Evolutionary conservation across 2,888 invertebrate genomes (phyloP).

Genomic region (Ectobius pallidus): DNA sequence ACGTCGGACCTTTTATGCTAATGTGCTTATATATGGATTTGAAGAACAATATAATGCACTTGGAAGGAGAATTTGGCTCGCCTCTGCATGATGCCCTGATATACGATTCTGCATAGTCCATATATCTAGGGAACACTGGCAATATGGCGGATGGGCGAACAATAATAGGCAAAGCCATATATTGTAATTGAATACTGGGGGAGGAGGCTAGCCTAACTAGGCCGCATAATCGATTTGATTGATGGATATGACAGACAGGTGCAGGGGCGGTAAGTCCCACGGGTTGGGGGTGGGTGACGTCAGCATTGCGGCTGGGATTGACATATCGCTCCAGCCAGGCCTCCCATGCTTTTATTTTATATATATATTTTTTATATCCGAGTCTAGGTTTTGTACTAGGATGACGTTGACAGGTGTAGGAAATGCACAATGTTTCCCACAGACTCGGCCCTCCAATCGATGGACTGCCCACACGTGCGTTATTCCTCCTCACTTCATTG

Average conservation of each 20-base stretch:
- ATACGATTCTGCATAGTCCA: not conserved
- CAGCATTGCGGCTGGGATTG: conserved; percentile 23
- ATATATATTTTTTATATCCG: not conserved
- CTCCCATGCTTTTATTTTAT: not conserved
- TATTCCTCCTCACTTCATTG: too few species aligned
- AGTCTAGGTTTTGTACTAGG: not conserved
- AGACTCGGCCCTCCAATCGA: not conserved
- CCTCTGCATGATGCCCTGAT: too few species aligned
- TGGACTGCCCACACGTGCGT: not conserved
- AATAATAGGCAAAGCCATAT: conserved; percentile 2
- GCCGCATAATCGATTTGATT: conserved; percentile 29
- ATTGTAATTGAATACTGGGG: conserved; percentile 24
- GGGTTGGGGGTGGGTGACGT: conserved; percentile 17
- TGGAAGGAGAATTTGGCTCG: too few species aligned
- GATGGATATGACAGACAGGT: conserved; percentile 25
- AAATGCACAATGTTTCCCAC: not conserved
- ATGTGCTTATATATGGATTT: too few species aligned
- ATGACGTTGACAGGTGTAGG: conserved; percentile 9
- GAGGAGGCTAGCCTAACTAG: not conserved
- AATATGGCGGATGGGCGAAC: not conserved
- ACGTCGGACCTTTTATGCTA: too few species aligned
- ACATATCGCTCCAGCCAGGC: conserved; percentile 26
- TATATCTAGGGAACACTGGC: not conserved
- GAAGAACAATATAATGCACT: too few species aligned
- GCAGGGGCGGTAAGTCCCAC: conserved; percentile 17